Base-by-base conservation (phyloP, 2,888 invertebrate genomes). In the Malthinus flaveolus region DNA sequence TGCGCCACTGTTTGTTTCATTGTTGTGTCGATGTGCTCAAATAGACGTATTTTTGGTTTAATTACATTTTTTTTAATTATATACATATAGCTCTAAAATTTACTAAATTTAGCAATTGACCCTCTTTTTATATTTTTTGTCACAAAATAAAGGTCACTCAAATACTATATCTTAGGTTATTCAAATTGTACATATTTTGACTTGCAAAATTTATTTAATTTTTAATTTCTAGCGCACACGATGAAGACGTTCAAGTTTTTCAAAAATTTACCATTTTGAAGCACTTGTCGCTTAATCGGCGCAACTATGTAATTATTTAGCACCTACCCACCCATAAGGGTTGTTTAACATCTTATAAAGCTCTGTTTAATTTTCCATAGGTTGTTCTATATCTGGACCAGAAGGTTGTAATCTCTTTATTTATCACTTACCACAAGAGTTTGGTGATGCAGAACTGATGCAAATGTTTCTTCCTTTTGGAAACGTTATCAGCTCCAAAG, bases 391-490 rank as follows among this genome's bases (percentile, higher is more conserved):
- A 84, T 93, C 93, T 79, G 98, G 98, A 79, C 98, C 98, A 71
- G 98, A 99, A 85, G 99, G 98, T 79, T 98, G 98, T 86, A 99
- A 99, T 83, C 89, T 99, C 75, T 99, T 99, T 88, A 99, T 99
- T 84, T 99, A 99, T 85, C 99, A 99, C 85, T 90, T 99, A 83
- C 99, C 99, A 70, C 98, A 98, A 84, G 99, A 99, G 84, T 99
- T 99, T 79, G 98, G 98, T 58, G 99, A 99, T 80, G 90, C 92
- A 64, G 99, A 99, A 82, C 88, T 99, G 78, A 97, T 97, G 90
- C 97, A 98, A 85, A 98, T 99, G 98, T 99, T 99, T 84, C 87
- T 97, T 80, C 97, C 98, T 65, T 99, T 99, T 80, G 99, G 99
- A 74, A 97, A 95, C 81, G 97, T 99, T 78, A 97, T 99, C 84